Conservation (phyloP, 2,888 invertebrate genomes). For the Panzeria rudis region DNA sequence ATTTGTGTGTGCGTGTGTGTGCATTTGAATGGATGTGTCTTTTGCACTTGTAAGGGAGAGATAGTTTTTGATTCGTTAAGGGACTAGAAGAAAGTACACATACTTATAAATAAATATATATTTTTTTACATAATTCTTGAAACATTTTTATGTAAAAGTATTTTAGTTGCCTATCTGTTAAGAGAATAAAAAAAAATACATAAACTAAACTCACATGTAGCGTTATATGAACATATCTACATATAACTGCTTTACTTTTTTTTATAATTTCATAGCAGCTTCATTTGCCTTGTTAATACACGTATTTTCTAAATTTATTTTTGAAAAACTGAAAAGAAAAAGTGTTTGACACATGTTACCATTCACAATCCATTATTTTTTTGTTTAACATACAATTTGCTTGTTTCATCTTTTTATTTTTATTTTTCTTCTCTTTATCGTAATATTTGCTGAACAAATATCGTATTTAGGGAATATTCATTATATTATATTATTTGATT, state of each 20-base stretch:
- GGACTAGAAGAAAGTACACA: conserved; percentile 41
- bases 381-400: conserved; percentile 23
- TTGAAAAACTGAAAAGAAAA: conserved; percentile 16
- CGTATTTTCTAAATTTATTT: conserved; percentile 31
- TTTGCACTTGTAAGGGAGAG: conserved; percentile 1
- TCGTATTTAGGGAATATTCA: conserved; percentile 25
- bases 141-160: conserved; percentile 24
- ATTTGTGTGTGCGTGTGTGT: conserved; percentile 7
- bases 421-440: conserved; percentile 1
- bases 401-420: too few relatives aligned
- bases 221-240: neutral
- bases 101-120: neutral
- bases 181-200: neutral
- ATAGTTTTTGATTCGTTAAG: conserved; percentile 43
- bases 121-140: conserved; percentile 46
- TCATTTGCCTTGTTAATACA: conserved; percentile 48
- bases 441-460: conserved; percentile 25
- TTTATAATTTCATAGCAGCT: conserved; percentile 11
- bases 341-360: conserved; percentile 25
- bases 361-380: conserved; percentile 26
- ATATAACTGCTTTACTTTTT: too few relatives aligned
- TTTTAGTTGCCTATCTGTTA: neutral
- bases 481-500: conserved; percentile 26
- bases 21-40: neutral
- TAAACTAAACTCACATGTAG: conserved; percentile 14